Evolutionary conservation across 2,797 vertebrate species (phyloP).

Genomic region (Netta rufina): DNA sequence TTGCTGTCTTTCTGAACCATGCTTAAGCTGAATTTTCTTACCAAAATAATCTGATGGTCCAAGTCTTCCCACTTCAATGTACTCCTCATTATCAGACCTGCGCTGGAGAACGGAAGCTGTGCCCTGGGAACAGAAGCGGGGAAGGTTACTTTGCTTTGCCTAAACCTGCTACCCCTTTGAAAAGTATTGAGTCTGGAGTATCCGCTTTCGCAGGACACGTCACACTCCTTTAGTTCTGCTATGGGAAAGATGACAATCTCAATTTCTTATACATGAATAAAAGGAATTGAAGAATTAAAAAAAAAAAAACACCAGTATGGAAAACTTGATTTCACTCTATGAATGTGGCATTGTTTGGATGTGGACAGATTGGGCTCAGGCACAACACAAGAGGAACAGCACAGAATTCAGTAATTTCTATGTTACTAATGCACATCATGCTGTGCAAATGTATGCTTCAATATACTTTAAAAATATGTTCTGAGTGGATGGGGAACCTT

Average conservation of each 20-base stretch:
- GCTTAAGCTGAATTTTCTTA: slow-evolving; percentile 73
- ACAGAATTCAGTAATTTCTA: background rate
- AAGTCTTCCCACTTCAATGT: slow-evolving; percentile 93
- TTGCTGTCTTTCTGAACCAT: background rate
- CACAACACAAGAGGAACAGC: background rate
- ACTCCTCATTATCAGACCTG: slow-evolving; percentile 93
- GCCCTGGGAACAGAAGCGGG: slow-evolving; percentile 79
- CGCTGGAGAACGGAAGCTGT: slow-evolving; percentile 96
- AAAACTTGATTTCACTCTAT: rapidly evolving
- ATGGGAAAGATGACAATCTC: background rate
- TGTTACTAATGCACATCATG: background rate
- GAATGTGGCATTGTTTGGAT: background rate
- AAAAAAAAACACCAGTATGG: background rate
- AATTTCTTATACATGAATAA: background rate
- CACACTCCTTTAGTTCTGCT: background rate
- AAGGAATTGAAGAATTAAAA: background rate
- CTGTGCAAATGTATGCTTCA: background rate
- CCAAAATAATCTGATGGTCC: slow-evolving; percentile 98
- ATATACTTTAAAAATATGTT: background rate
- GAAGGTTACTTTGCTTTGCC: background rate
- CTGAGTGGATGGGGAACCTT: background rate
- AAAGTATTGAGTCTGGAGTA: background rate
- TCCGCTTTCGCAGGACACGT: background rate
- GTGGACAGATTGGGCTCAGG: background rate
- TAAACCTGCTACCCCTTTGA: background rate